phyloP scores from a whole-genome alignment of 2,113 vertebrate genomes.

The Sisor rabdophorus region DNA sequence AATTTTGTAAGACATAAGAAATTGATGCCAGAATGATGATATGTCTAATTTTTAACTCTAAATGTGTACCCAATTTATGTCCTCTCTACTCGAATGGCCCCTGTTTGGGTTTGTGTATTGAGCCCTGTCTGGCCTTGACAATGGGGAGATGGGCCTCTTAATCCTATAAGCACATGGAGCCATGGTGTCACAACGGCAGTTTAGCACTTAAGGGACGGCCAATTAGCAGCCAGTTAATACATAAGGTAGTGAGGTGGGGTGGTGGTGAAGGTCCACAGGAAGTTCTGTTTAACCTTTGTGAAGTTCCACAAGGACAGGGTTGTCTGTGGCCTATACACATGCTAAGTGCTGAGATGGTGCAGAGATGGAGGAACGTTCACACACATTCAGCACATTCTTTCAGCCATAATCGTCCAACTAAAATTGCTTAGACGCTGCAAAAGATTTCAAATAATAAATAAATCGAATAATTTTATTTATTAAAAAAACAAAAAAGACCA shows the following conservation, averaged over 20 bases:
- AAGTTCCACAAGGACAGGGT: constrained; percentile 19
- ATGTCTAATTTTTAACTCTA: neutral
- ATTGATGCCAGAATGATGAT: neutral
- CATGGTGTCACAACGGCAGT: constrained; percentile 11
- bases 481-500: too few relatives aligned
- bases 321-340: constrained; percentile 38
- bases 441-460: neutral
- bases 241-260: neutral
- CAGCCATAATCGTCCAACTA: too few relatives aligned
- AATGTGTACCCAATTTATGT: neutral
- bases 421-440: too few relatives aligned
- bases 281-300: constrained; percentile 16
- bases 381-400: constrained; percentile 41
- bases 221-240: constrained; percentile 52
- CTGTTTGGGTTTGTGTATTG: constrained; percentile 36
- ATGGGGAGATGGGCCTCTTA: constrained; percentile 36
- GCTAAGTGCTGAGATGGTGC: constrained; percentile 39
- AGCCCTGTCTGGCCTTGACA: constrained; percentile 50
- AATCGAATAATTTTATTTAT: neutral
- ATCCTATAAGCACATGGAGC: constrained; percentile 34
- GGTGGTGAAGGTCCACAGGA: constrained; percentile 37
- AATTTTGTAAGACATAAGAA: neutral
- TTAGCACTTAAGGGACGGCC: constrained; percentile 31
- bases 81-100: neutral
- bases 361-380: constrained; percentile 28